These are phyloP conservation scores for Tychaedon coryphoeus DNA, from an alignment of 2,113 vertebrate genomes.

Conservation along the genomic window DNA sequence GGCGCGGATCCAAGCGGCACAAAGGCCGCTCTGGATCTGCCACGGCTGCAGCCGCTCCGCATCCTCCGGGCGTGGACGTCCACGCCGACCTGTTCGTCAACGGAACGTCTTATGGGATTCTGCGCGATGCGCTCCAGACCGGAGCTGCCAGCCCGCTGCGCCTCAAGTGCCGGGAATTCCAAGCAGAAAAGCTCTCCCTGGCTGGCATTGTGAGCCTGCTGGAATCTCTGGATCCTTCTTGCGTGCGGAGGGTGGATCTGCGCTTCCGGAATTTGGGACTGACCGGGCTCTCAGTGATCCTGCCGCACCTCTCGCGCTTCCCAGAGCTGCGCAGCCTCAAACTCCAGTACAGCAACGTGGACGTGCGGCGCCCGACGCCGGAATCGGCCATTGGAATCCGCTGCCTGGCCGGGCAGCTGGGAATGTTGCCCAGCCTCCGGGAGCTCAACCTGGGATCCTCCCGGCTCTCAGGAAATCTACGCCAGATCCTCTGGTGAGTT, in stretches of 20 bases:
- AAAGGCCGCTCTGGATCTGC: background rate
- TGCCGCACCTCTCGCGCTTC: constrained; percentile 82
- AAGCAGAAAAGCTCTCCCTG: constrained; percentile 82
- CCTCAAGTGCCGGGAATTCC: constrained; percentile 84
- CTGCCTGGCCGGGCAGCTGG: constrained; percentile 78
- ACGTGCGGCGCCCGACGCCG: constrained; percentile 72
- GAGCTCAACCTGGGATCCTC: constrained; percentile 86
- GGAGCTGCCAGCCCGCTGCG: constrained; percentile 62
- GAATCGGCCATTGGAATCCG: constrained; percentile 67
- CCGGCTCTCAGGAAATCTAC: constrained; percentile 82
- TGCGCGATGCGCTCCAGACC: constrained; percentile 74
- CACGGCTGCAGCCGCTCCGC: background rate
- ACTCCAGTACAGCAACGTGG: constrained; percentile 86
- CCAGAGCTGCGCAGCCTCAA: constrained; percentile 79
- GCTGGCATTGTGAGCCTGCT: constrained; percentile 74
- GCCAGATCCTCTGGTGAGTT: constrained; percentile 84
- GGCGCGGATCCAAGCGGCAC: background rate
- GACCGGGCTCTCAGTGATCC: constrained; percentile 77
- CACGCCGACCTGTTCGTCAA: constrained; percentile 88
- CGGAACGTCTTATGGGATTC: constrained; percentile 77
- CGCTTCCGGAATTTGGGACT: constrained; percentile 85
- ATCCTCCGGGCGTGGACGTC: constrained; percentile 52
- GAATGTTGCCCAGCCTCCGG: constrained; percentile 71
- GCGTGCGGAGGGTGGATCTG: constrained; percentile 81
- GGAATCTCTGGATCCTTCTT: constrained; percentile 70